These are phyloP conservation scores for Eupeodes latifasciatus DNA, from an alignment of 2,888 invertebrate species.

Conservation along the genomic window DNA sequence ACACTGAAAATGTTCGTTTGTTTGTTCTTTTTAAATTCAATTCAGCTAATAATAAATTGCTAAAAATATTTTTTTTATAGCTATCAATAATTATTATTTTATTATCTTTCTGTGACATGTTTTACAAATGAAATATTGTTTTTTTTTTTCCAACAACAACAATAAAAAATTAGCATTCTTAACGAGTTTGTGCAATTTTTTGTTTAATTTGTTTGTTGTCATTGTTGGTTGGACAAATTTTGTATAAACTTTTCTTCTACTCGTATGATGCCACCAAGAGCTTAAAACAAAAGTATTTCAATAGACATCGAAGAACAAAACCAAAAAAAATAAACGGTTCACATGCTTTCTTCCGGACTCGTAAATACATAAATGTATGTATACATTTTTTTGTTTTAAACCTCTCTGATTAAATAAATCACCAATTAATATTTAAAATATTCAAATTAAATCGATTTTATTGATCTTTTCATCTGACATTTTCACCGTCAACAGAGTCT, in stretches of 20 bases:
- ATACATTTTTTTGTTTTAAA: slow-evolving; percentile 48
- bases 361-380: not conserved
- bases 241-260: not conserved
- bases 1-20: too few species aligned
- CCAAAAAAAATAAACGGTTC: slow-evolving; percentile 52
- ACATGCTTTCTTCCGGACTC: slow-evolving; percentile 74
- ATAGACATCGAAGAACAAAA: slow-evolving; percentile 3
- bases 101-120: slow-evolving; percentile 53
- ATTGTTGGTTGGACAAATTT: slow-evolving; percentile 23
- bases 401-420: slow-evolving; percentile 70
- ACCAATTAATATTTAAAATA: slow-evolving; percentile 75
- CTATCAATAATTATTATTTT: slow-evolving; percentile 44
- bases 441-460: slow-evolving; percentile 75
- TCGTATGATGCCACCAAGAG: slow-evolving; percentile 50
- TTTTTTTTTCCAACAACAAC: not conserved
- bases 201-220: slow-evolving; percentile 29
- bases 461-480: slow-evolving; percentile 67
- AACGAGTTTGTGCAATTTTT: slow-evolving; percentile 73
- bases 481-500: slow-evolving; percentile 27
- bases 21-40: not conserved
- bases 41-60: slow-evolving; percentile 16
- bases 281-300: not conserved
- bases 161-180: slow-evolving; percentile 66
- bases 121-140: slow-evolving; percentile 42
- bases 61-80: slow-evolving; percentile 24